phyloP scores from a whole-genome alignment of 1,140 invertebrate species.

The Lerema accius region DNA sequence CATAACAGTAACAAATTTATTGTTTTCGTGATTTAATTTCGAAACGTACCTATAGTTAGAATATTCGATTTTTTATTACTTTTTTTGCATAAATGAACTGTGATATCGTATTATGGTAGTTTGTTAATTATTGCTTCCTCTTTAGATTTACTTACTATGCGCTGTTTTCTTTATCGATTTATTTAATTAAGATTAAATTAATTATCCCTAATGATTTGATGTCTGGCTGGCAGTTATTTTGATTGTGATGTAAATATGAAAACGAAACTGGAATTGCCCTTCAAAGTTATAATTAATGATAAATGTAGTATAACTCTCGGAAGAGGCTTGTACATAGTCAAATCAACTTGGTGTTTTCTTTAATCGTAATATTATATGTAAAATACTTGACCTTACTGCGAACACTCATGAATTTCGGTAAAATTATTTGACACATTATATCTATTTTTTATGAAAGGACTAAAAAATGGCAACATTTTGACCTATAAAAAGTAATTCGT shows the following conservation, averaged over 20 bases:
- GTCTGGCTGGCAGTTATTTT: constrained; percentile 38
- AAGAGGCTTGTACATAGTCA: constrained; percentile 73
- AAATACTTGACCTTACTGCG: constrained; percentile 25
- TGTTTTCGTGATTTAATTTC: constrained; percentile 50
- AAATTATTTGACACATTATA: no score
- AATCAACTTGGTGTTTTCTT: constrained; percentile 38
- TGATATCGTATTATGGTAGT: constrained; percentile 79
- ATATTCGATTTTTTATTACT: constrained; percentile 37
- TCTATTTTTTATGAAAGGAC: no score
- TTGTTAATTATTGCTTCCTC: constrained; percentile 76
- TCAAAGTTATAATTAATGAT: constrained; percentile 43
- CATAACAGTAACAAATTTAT: constrained; percentile 47
- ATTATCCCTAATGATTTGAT: constrained; percentile 40
- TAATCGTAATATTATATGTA: constrained; percentile 10
- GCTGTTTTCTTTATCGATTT: constrained; percentile 56
- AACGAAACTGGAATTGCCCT: constrained; percentile 74
- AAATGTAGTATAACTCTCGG: constrained; percentile 42
- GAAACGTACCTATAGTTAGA: constrained; percentile 17
- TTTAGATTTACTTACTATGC: constrained; percentile 61
- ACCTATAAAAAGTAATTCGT: no score
- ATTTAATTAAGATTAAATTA: constrained; percentile 48
- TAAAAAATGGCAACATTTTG: no score
- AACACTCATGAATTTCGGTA: background rate
- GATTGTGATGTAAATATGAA: constrained; percentile 64
- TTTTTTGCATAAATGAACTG: constrained; percentile 82